A percentile compares a stretch with the other conserved stretches of the same genome.
phyloP scores from a whole-genome alignment of 2,113 vertebrate species.

The Python bivittatus region DNA sequence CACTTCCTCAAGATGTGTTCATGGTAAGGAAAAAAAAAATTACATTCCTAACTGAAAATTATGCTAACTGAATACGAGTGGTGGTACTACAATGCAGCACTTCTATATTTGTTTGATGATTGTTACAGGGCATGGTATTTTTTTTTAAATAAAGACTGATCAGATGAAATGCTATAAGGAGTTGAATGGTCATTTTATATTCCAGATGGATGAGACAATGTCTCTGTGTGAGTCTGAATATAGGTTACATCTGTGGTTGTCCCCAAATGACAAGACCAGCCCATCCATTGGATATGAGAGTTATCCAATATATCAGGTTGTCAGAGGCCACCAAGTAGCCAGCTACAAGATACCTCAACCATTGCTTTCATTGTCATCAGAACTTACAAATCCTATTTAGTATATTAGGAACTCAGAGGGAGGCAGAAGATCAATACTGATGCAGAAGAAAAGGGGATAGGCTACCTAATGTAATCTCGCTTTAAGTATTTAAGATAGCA shows the following conservation, averaged over 20 bases:
- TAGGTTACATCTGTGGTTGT: constrained; percentile 23
- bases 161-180: constrained; percentile 17
- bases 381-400: not conserved
- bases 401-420: not conserved
- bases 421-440: not conserved
- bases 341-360: not conserved
- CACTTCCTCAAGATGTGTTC: not conserved
- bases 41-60: constrained; percentile 37
- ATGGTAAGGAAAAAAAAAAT: constrained; percentile 1
- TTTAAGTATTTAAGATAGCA: not conserved
- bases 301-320: not conserved
- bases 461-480: not conserved
- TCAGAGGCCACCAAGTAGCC: not conserved
- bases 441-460: not conserved
- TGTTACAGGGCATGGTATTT: constrained; percentile 43
- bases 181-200: constrained; percentile 41
- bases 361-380: not conserved
- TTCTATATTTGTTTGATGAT: constrained; percentile 35
- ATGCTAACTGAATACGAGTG: constrained; percentile 24
- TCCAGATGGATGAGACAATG: constrained; percentile 46
- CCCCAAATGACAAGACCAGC: not conserved
- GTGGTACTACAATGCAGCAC: constrained; percentile 43
- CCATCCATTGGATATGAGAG: not conserved
- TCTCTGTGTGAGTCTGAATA: constrained; percentile 33
- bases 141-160: constrained; percentile 23